phyloP scores from a whole-genome alignment of 2,888 invertebrate genomes.

The Chrysotoxum bicinctum region DNA sequence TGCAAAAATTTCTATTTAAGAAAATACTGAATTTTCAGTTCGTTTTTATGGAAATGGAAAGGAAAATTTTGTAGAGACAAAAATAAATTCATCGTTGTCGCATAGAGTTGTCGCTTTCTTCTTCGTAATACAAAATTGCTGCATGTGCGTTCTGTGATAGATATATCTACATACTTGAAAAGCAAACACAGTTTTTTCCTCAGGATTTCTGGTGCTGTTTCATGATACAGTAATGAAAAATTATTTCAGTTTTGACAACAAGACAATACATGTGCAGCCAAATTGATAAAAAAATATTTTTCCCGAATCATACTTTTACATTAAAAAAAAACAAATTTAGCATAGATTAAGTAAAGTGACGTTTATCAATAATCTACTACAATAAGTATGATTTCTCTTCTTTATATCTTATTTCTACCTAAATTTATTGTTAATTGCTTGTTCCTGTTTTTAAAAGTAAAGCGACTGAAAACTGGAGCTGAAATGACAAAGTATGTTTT shows the following conservation, averaged over 20 bases:
- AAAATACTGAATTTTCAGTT: conserved; percentile 23
- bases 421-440: too few species aligned
- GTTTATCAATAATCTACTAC: too few species aligned
- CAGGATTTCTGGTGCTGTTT: background rate
- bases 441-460: too few species aligned
- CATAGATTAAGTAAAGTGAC: too few species aligned
- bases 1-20: conserved; percentile 63
- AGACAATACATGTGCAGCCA: background rate
- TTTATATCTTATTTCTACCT: too few species aligned
- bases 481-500: too few species aligned
- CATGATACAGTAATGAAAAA: background rate
- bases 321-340: too few species aligned
- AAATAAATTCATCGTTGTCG: conserved; percentile 63
- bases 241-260: background rate
- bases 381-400: too few species aligned
- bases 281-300: too few species aligned
- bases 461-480: too few species aligned
- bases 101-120: conserved; percentile 9
- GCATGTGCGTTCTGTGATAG: background rate
- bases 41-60: conserved; percentile 52
- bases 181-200: background rate
- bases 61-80: conserved; percentile 66
- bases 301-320: too few species aligned
- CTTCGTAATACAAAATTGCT: background rate
- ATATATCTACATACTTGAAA: too few species aligned